These are phyloP conservation scores for Calonectris borealis DNA, from an alignment of 2,113 vertebrate species.

Conservation along the genomic window DNA sequence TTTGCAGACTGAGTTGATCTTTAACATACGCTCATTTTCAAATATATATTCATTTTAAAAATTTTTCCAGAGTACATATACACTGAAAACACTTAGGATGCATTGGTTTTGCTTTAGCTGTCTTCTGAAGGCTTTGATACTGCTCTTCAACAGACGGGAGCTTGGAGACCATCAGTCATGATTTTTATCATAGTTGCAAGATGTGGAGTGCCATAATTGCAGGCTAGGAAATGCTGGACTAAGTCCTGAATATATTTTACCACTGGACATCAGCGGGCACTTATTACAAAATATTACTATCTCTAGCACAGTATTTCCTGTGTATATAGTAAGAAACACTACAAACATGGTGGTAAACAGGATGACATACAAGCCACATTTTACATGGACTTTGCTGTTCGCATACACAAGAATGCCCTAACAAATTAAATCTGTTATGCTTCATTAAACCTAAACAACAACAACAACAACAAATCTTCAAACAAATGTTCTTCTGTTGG, in stretches of 20 bases:
- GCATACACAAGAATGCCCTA: neutral
- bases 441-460: neutral
- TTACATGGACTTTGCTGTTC: neutral
- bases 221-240: neutral
- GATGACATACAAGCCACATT: neutral
- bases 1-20: neutral
- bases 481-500: neutral
- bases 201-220: neutral
- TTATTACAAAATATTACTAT: neutral
- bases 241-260: neutral
- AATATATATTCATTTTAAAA: neutral
- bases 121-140: neutral
- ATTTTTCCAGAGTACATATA: neutral
- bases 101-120: neutral
- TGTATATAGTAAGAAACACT: neutral
- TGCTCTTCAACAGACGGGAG: neutral
- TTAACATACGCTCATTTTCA: neutral
- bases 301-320: neutral
- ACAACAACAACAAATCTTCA: neutral
- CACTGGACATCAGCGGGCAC: neutral
- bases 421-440: neutral
- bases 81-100: neutral
- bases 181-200: neutral
- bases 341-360: neutral
- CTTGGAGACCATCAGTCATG: neutral